Percentiles rank a stretch among this genome's conserved stretches.
phyloP scores from a whole-genome alignment of 1,140 invertebrate species.

The Halictus rubicundus region DNA sequence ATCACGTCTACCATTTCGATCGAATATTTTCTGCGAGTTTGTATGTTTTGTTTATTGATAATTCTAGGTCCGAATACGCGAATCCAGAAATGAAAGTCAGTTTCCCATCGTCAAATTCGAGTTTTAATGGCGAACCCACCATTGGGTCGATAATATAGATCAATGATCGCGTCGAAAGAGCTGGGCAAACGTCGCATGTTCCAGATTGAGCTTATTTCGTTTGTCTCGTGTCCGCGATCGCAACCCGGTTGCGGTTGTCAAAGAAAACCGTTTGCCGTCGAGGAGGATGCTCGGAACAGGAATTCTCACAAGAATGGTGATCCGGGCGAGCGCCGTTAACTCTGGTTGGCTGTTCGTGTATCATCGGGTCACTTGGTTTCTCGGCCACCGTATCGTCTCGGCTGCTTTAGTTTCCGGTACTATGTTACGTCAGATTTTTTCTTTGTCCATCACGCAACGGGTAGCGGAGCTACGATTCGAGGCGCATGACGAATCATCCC shows the following conservation, averaged over 20 bases:
- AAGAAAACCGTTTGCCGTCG: slow-evolving; percentile 51
- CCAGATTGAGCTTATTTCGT: not conserved
- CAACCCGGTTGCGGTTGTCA: not conserved
- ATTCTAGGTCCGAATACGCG: too few species aligned
- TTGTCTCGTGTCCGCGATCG: slow-evolving; percentile 18
- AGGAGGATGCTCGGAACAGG: slow-evolving; percentile 17
- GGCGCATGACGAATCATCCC: too few species aligned
- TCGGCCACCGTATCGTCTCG: slow-evolving; percentile 70
- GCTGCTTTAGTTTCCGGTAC: slow-evolving; percentile 28
- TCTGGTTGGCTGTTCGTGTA: slow-evolving; percentile 65
- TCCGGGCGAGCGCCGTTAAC: slow-evolving; percentile 75
- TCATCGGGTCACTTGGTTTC: slow-evolving; percentile 79
- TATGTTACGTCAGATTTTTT: slow-evolving; percentile 13
- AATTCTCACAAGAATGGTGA: slow-evolving; percentile 51
- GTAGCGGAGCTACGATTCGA: not conserved
- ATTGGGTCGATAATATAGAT: not conserved
- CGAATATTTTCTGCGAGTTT: not conserved
- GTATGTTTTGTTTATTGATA: too few species aligned
- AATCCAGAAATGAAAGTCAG: not conserved
- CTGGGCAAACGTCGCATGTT: not conserved
- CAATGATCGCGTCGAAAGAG: not conserved
- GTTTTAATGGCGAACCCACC: too few species aligned
- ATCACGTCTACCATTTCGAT: too few species aligned
- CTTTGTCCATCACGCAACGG: not conserved
- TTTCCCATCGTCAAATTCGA: not conserved